phyloP scores from a whole-genome alignment of 1,140 invertebrate genomes.

The Melipona quadrifasciata region DNA sequence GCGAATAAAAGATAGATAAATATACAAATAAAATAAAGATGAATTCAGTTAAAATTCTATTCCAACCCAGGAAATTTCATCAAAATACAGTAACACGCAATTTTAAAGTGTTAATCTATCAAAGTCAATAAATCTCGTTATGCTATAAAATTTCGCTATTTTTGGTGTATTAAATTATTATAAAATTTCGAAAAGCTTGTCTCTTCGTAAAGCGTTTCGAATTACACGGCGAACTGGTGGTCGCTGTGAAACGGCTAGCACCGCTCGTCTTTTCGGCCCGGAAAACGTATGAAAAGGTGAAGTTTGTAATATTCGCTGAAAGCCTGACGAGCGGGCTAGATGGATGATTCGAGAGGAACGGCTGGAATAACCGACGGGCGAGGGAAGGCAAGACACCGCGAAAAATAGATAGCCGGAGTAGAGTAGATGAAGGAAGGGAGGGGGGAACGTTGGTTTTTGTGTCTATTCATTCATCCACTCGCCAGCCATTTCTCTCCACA shows the following conservation, averaged over 20 bases:
- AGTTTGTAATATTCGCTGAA: slow-evolving; percentile 68
- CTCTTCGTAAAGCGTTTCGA: background rate
- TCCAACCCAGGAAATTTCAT: too few relatives aligned
- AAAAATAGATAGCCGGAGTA: slow-evolving; percentile 17
- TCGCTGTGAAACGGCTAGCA: background rate
- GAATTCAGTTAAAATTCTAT: too few relatives aligned
- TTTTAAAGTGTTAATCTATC: too few relatives aligned
- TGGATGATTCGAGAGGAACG: slow-evolving; percentile 61
- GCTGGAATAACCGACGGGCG: slow-evolving; percentile 42
- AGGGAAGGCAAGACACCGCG: slow-evolving; percentile 19
- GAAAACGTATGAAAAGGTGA: slow-evolving; percentile 66
- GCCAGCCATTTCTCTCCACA: background rate
- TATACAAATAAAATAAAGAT: too few relatives aligned
- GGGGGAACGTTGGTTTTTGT: slow-evolving; percentile 18
- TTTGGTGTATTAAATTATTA: too few relatives aligned
- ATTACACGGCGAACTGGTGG: background rate
- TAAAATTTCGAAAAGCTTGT: background rate
- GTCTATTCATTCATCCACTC: slow-evolving; percentile 35
- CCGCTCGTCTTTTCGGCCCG: slow-evolving; percentile 45
- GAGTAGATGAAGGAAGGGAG: slow-evolving; percentile 28
- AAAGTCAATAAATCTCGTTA: too few relatives aligned
- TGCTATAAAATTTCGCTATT: background rate
- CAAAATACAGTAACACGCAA: too few relatives aligned
- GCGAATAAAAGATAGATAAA: too few relatives aligned
- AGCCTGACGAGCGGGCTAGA: slow-evolving; percentile 57